Conservation (phyloP, 2,113 vertebrate species). For the Fulica atra region DNA sequence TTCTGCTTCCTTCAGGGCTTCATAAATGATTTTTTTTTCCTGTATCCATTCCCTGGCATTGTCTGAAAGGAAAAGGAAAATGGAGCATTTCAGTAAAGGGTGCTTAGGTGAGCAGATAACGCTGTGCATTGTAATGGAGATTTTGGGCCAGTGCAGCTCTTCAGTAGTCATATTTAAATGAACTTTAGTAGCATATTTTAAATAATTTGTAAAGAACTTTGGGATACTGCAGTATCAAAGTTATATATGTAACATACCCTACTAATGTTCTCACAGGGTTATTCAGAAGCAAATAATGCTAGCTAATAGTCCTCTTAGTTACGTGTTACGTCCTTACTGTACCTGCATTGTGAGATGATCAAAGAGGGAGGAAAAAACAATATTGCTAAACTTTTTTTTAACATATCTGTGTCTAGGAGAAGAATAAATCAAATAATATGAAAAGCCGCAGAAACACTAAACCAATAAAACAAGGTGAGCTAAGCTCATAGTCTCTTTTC, state of each 20-base stretch:
- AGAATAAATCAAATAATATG: constrained; percentile 85
- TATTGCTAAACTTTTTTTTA: constrained; percentile 63
- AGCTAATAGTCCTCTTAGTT: constrained; percentile 23
- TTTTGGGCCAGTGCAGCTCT: not conserved
- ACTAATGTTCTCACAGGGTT: constrained; percentile 2
- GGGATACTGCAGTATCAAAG: not conserved
- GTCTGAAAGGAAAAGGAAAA: not conserved
- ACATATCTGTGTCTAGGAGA: constrained; percentile 73
- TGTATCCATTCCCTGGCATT: not conserved
- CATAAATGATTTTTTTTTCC: not conserved
- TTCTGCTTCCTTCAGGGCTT: not conserved
- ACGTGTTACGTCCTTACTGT: constrained; percentile 19
- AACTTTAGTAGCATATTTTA: not conserved
- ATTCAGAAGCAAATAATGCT: not conserved
- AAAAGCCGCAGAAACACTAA: constrained; percentile 87
- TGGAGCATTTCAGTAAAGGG: not conserved
- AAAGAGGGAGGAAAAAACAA: constrained; percentile 42
- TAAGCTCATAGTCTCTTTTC: constrained; percentile 53
- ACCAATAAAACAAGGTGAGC: constrained; percentile 84
- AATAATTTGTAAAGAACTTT: not conserved
- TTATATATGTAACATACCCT: not conserved
- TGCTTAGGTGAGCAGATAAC: not conserved
- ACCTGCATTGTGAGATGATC: constrained; percentile 49
- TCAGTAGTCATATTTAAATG: not conserved
- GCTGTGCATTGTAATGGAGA: not conserved